Conservation (phyloP, 2,113 vertebrate species). For the Mus pahari region DNA sequence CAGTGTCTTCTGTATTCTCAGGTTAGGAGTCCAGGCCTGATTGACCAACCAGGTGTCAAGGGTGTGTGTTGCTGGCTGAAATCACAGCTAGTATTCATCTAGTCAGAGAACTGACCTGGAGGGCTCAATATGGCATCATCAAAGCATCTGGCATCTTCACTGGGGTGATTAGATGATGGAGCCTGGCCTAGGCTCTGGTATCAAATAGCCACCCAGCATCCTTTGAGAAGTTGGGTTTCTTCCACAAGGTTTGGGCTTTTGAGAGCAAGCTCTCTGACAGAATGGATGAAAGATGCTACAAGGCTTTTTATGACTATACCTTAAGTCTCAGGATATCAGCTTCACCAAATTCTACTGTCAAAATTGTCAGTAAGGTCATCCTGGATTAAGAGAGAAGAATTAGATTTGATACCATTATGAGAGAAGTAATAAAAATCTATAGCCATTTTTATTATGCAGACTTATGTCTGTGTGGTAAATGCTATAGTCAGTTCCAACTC, state of each 20-base stretch:
- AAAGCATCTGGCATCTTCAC: neutral
- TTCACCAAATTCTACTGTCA: neutral
- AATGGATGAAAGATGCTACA: neutral
- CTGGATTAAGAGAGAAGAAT: neutral
- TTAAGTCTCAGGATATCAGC: neutral
- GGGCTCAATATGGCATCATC: neutral
- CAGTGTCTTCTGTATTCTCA: neutral
- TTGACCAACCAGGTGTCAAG: neutral
- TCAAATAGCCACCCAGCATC: neutral
- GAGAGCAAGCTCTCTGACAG: neutral
- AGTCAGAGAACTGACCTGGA: neutral
- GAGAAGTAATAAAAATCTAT: neutral
- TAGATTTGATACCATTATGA: neutral
- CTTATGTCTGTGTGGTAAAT: slow-evolving; percentile 17
- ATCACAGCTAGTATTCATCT: neutral
- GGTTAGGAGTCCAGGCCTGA: neutral
- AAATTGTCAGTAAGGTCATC: neutral
- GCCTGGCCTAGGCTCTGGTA: neutral
- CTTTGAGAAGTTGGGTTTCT: neutral
- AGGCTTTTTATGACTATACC: neutral
- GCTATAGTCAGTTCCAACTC: neutral
- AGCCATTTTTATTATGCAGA: neutral
- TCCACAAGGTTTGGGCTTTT: neutral
- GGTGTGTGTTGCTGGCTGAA: neutral
- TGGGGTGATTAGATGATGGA: neutral